These are phyloP conservation scores for Drosophila equinoxialis DNA, from an alignment of 1,140 invertebrate species.

Conservation along the genomic window DNA sequence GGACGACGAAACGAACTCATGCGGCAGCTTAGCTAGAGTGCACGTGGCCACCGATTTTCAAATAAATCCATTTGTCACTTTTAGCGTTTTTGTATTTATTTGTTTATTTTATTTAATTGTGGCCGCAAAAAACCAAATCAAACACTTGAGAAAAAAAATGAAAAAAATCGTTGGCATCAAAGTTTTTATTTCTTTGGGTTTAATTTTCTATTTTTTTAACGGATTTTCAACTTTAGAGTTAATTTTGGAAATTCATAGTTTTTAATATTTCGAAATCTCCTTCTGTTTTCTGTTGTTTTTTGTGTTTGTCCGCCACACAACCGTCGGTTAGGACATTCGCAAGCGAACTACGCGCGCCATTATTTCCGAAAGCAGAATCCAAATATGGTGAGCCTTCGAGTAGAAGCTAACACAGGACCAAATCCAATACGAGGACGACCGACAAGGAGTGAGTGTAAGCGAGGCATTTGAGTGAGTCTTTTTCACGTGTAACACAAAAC, in stretches of 20 bases:
- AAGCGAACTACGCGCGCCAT: conserved; percentile 64
- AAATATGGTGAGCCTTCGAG: conserved; percentile 37
- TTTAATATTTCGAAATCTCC: neutral
- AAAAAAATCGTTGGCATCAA: neutral
- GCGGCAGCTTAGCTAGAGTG: neutral
- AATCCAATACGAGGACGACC: neutral
- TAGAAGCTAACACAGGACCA: conserved; percentile 50
- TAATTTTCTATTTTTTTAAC: neutral
- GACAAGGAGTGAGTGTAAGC: neutral
- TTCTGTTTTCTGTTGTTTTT: conserved; percentile 7
- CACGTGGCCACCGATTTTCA: conserved; percentile 1
- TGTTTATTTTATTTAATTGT: too few species aligned
- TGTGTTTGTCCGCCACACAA: conserved; percentile 54
- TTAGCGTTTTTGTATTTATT: neutral
- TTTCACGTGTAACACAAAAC: neutral
- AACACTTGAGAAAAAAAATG: neutral
- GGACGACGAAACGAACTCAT: neutral
- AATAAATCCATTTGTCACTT: conserved; percentile 8
- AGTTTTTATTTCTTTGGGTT: neutral
- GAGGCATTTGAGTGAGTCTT: conserved; percentile 4
- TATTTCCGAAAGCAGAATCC: conserved; percentile 44
- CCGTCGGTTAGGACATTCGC: conserved; percentile 70
- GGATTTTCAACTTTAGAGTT: neutral
- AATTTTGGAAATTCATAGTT: neutral
- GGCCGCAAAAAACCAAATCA: neutral